Base-by-base conservation (phyloP, 1,140 invertebrate genomes). In the Eulimnadia texana region DNA sequence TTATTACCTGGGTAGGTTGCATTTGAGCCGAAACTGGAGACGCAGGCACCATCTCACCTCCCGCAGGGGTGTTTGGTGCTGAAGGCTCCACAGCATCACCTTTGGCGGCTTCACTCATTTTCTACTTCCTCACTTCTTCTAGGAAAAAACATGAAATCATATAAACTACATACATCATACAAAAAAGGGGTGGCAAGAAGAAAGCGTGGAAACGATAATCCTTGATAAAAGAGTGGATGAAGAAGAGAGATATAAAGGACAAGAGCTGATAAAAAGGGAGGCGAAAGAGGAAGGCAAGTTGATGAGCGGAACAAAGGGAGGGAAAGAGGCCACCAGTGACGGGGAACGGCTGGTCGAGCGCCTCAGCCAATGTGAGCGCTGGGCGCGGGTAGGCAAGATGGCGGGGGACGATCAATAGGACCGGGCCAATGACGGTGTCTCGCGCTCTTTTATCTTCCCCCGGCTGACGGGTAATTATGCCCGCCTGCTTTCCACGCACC, bases 91-190 rank as follows among this genome's bases (percentile, higher is more conserved):
- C 55, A 20, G 27, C 23, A 19, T 58, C 55, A 13, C 23, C 23
- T 27, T 58, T 58, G 55, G 55, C 27, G 10, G 55, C 42, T 33
- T 58, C 55, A 16, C 55, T 58, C 55, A 58, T 58, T 16, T 9
- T 42, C 16, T 16, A 42, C 33, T 6, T 42, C 6, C 6, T 9
- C 6, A 6, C 33, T 42, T 42, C 6, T n/a, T n/a, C n/a, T n/a
- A 42, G 6, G 33, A 16, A 6, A 42, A 42, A 42, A 42, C 33
- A 42, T 16, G 33, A 42, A 42, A 42, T 9, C 33, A 42, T 42
- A 16, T 42, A 42, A 42, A 42, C 33, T 42, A 42, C 6, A 42
- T 42, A 42, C 16, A 42, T 9, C 33, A 9, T 42, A 16, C 33
- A 6, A 42, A 42, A 42, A 9, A n/a, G n/a, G n/a, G n/a, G n/a